A percentile compares a stretch with the other conserved stretches of the same genome.
Evolutionary conservation across 2,797 vertebrate species (phyloP).

Genomic region (Galaxias olidus): DNA sequence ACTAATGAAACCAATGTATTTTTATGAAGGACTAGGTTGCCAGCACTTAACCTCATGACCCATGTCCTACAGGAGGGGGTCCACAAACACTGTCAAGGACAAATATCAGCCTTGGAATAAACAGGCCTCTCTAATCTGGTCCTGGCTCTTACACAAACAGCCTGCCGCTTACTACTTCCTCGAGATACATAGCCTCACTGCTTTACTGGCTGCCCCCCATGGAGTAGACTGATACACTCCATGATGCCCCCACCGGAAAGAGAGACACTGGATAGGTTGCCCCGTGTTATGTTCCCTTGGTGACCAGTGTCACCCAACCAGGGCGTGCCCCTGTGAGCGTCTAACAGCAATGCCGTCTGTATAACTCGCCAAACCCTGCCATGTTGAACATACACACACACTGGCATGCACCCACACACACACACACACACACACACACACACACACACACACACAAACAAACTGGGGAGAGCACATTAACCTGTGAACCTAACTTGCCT

Average conservation of each 20-base stretch:
- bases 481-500: neutral
- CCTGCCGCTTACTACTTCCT: too few species aligned
- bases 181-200: conserved; percentile 43
- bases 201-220: conserved; percentile 20
- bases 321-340: conserved; percentile 52
- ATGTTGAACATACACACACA: conserved; percentile 1
- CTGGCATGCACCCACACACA: neutral
- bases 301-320: conserved; percentile 68
- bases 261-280: conserved; percentile 66
- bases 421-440: neutral
- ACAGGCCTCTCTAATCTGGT: too few species aligned
- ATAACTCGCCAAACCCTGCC: neutral
- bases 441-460: conserved; percentile 18
- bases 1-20: too few species aligned
- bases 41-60: too few species aligned
- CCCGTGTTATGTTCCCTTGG: conserved; percentile 68
- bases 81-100: too few species aligned
- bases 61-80: too few species aligned
- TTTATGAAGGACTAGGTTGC: too few species aligned
- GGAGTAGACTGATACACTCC: too few species aligned
- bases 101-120: too few species aligned
- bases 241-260: conserved; percentile 50
- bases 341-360: conserved; percentile 41
- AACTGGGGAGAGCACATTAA: too few species aligned
- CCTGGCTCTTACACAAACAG: too few species aligned